Conservation (phyloP, 2,797 vertebrate genomes). For the Tenualosa ilisha region DNA sequence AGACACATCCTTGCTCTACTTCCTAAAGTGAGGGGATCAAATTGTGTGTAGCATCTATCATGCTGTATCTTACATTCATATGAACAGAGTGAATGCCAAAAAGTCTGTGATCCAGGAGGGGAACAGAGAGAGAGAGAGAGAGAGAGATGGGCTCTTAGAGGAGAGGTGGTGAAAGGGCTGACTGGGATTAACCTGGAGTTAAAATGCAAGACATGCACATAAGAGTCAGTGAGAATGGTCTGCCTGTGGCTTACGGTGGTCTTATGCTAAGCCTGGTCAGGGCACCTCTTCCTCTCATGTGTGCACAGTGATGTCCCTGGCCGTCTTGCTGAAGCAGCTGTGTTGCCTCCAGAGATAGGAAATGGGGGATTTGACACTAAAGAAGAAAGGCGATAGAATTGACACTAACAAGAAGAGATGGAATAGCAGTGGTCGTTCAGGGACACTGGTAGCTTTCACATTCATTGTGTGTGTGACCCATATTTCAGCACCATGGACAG, state of each 20-base stretch:
- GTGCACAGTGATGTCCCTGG: not conserved
- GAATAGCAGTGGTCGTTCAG: not conserved
- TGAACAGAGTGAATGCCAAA: not conserved
- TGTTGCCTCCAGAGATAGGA: not conserved
- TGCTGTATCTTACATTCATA: not conserved
- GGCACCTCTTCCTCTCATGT: not conserved
- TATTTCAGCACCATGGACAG: slow-evolving; percentile 20
- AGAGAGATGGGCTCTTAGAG: not conserved
- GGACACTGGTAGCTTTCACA: not conserved
- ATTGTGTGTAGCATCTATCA: not conserved
- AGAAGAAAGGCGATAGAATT: not conserved
- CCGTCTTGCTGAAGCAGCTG: slow-evolving; percentile 8
- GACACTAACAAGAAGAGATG: slow-evolving; percentile 2
- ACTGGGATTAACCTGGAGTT: slow-evolving; percentile 15
- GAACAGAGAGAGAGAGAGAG: not conserved
- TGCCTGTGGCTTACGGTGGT: slow-evolving; percentile 14
- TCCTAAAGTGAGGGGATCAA: not conserved
- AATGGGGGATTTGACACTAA: not conserved
- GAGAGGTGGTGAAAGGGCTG: not conserved
- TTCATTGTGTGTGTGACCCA: slow-evolving; percentile 3
- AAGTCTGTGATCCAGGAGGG: not conserved
- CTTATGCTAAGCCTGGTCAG: slow-evolving; percentile 10
- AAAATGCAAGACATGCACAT: slow-evolving; percentile 19
- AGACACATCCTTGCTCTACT: not conserved
- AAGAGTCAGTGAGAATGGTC: slow-evolving; percentile 1